Conservation (phyloP, 1,140 invertebrate genomes). For the Drosophila sproati region DNA sequence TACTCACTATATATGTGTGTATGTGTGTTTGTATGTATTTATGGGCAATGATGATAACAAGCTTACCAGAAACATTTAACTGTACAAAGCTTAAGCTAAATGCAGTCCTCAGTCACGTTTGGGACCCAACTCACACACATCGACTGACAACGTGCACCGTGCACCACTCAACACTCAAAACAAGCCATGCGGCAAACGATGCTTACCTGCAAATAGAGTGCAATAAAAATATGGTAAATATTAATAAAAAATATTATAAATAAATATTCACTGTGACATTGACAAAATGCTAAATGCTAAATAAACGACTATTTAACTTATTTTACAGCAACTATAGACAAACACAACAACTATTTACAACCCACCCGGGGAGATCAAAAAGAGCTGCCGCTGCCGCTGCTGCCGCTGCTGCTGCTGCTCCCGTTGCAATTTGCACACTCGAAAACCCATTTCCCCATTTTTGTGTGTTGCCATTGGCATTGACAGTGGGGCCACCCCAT, state of each 20-base stretch:
- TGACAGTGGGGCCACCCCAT: conserved; percentile 34
- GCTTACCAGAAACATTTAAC: conserved; percentile 36
- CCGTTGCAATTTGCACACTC: conserved; percentile 5
- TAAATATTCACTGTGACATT: conserved; percentile 8
- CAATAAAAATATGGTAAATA: conserved; percentile 30
- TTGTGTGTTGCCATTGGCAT: conserved; percentile 22
- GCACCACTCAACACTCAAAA: conserved; percentile 12
- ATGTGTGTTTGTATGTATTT: no score
- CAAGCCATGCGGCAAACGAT: conserved; percentile 29
- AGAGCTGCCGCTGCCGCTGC: conserved; percentile 24
- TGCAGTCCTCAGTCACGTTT: conserved; percentile 54
- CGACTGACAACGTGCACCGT: conserved; percentile 13
- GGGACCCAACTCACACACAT: conserved; percentile 14
- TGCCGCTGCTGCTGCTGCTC: conserved; percentile 21
- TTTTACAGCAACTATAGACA: conserved; percentile 7
- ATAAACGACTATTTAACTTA: conserved; percentile 27
- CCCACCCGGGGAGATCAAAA: conserved; percentile 27
- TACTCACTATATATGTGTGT: no score
- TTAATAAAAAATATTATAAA: conserved; percentile 26
- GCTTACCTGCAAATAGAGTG: conserved; percentile 70
- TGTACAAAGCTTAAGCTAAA: conserved; percentile 24
- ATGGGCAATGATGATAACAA: conserved; percentile 37
- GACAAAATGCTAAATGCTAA: conserved; percentile 7
- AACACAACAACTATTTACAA: neutral
- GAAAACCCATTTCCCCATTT: conserved; percentile 22